Percentiles rank a stretch among this genome's conserved stretches.
Conservation (phyloP, 1,140 invertebrate genomes). For the Microplitis demolitor region DNA sequence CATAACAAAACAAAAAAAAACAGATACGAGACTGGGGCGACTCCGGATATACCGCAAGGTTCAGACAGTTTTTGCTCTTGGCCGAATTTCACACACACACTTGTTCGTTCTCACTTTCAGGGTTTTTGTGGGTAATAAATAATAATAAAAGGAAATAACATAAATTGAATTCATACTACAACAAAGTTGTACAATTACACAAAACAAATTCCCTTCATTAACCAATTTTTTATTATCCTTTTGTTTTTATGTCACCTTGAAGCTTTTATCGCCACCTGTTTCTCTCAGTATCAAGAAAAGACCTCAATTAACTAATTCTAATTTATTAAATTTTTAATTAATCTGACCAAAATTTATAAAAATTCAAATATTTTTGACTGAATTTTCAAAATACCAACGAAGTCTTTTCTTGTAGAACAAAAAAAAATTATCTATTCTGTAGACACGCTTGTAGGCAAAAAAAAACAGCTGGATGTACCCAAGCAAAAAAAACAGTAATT, state of each 20-base stretch:
- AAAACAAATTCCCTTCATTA: background rate
- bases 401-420: too few relatives aligned
- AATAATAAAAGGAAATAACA: background rate
- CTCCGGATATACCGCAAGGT: background rate
- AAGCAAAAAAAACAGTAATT: too few relatives aligned
- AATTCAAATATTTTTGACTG: too few relatives aligned
- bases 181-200: background rate
- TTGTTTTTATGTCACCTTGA: background rate
- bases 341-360: too few relatives aligned
- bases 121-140: background rate
- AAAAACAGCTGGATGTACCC: too few relatives aligned
- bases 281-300: too few relatives aligned
- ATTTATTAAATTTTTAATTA: too few relatives aligned
- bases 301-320: too few relatives aligned
- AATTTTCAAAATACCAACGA: too few relatives aligned
- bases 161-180: background rate
- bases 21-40: constrained; percentile 8
- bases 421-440: too few relatives aligned
- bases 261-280: background rate
- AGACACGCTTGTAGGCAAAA: too few relatives aligned
- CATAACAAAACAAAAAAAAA: constrained; percentile 3
- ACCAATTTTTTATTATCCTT: too few relatives aligned
- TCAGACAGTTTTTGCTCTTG: constrained; percentile 12
- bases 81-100: constrained; percentile 10
- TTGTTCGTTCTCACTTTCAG: constrained; percentile 4